A percentile compares a stretch with the other conserved stretches of the same genome.
These are phyloP conservation scores for Cephus rjabovi DNA, from an alignment of 2,888 invertebrate species.

Conservation along the genomic window DNA sequence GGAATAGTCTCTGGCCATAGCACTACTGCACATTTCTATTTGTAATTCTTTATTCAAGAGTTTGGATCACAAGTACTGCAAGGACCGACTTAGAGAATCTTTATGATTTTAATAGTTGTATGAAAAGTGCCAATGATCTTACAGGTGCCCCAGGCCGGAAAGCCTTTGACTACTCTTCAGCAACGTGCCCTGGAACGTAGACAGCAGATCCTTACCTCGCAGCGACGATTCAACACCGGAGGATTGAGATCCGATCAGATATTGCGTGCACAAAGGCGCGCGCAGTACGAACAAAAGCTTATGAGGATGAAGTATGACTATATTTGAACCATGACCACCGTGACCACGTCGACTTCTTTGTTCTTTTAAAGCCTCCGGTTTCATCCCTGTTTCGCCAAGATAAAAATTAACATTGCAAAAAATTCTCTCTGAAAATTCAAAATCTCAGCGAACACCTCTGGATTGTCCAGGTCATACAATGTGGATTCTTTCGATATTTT, in stretches of 20 bases:
- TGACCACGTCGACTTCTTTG: not conserved
- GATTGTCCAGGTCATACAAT: not conserved
- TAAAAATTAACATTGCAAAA: not conserved
- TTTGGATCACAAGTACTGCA: not conserved
- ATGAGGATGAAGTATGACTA: conserved; percentile 58
- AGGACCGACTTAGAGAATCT: not conserved
- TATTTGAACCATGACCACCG: not conserved
- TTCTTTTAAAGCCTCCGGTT: not conserved
- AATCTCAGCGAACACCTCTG: not conserved
- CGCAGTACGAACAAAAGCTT: conserved; percentile 60
- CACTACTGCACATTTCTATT: not conserved
- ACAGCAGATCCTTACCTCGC: conserved; percentile 53
- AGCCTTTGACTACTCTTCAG: conserved; percentile 46
- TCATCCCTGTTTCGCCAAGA: not conserved
- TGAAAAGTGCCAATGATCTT: conserved; percentile 2
- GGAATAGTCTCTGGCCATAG: not conserved
- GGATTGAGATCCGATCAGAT: conserved; percentile 61
- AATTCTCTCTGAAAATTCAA: not conserved
- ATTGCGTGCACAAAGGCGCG: conserved; percentile 57
- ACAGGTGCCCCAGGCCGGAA: conserved; percentile 47
- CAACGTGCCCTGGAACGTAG: conserved; percentile 52
- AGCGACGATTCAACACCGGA: conserved; percentile 51
- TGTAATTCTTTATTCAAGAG: not conserved
- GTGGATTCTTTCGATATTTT: conserved; percentile 26
- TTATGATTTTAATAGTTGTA: not conserved